Conservation (phyloP, 2,888 invertebrate species). For the Drosophila ezoana region DNA sequence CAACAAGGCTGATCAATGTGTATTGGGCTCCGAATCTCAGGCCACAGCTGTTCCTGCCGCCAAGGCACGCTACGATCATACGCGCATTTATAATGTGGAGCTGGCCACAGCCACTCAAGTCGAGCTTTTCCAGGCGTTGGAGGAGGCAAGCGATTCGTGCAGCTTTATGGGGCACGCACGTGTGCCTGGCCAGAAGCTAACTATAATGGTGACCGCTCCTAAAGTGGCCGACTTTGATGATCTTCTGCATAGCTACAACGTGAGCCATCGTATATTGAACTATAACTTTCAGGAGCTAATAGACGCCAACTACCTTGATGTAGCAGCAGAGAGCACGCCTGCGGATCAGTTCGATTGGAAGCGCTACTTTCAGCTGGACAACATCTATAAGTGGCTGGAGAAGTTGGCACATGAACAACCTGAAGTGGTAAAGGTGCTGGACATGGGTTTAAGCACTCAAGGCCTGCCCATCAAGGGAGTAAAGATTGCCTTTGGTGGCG, state of each 20-base stretch:
- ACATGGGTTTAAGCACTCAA: conserved; percentile 86
- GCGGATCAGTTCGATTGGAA: conserved; percentile 77
- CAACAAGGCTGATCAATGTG: conserved; percentile 64
- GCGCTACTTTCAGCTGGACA: conserved; percentile 82
- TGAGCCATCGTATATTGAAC: conserved; percentile 73
- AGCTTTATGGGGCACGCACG: conserved; percentile 82
- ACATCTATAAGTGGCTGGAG: conserved; percentile 82
- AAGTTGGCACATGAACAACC: conserved; percentile 63
- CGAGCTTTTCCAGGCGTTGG: conserved; percentile 65
- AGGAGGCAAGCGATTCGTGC: conserved; percentile 80
- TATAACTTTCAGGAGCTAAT: conserved; percentile 76
- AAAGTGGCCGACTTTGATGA: conserved; percentile 82
- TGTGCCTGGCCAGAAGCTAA: conserved; percentile 75
- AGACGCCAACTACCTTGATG: conserved; percentile 70
- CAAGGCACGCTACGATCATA: conserved; percentile 81
- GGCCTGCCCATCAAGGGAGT: conserved; percentile 85
- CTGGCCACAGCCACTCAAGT: conserved; percentile 53
- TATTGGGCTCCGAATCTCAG: conserved; percentile 8
- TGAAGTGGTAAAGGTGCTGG: conserved; percentile 82
- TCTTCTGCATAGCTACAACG: conserved; percentile 69
- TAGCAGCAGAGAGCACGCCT: conserved; percentile 52
- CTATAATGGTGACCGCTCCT: conserved; percentile 82
- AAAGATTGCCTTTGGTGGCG: conserved; percentile 82
- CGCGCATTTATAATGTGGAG: conserved; percentile 76
- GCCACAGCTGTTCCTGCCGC: neutral